Evolutionary conservation across 1,140 invertebrate species (phyloP), one percentile per base, ranked within the genome.

Genomic region (Akabosia matsudoensis): DNA sequence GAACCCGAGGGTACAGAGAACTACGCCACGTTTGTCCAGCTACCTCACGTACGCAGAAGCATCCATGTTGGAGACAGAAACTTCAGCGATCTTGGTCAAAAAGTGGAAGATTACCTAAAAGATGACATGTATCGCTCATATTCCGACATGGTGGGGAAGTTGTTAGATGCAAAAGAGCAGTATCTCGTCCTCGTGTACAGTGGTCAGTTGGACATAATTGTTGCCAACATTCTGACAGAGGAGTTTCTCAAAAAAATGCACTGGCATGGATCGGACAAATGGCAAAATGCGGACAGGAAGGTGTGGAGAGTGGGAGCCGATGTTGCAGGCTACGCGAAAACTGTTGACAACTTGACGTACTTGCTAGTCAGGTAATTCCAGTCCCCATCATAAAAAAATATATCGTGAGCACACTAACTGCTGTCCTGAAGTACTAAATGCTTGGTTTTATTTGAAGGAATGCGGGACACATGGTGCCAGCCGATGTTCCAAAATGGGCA

Each of bases 71-170:
- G 94, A 2, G 91, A 93, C 77, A 83, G 88, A 26, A 86, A 90
- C 0, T 95, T 91, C 83, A 86, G 92, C 80, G 84, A 84, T 78
- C 61, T 78, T 0, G 83, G 85, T 75, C 56, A 78, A 0, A 77
- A 76, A 37, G 85, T 86, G 4, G 79, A 82, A 75, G 16, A 73
- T 7, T 51, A 30, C 22, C 28, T 70, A 10, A 7, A 31, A 3
- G 67, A 31, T 3, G 95, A 97, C 86, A 87, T 97, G 0, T 93
- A 96, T 90, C 88, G 94, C 81, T 92, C 91, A 0, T 89, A 94
- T 28, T 91, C 92, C 52, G 89, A 89, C 0, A 91, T 90, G 88
- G 85, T 97, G 64, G 86, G 88, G 4, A 89, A 91, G 74, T 84
- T 97, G 0, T 76, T 89, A 86, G 82, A 87, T 72, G 76, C 80